Evolutionary conservation across 2,888 invertebrate genomes (phyloP).

Genomic region (Sipunculus nudus): DNA sequence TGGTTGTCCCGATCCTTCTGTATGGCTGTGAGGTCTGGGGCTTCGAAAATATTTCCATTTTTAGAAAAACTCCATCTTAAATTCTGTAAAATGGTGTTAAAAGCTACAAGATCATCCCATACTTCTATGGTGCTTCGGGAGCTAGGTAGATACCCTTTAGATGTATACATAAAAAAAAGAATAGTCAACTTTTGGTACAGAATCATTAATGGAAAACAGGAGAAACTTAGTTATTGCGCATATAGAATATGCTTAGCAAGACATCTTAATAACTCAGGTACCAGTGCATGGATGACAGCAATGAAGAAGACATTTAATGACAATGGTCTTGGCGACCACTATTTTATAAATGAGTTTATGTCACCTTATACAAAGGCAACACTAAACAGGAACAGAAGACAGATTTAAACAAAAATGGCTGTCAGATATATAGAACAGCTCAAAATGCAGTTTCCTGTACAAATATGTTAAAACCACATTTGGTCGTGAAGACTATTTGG

Average conservation of each 20-base stretch:
- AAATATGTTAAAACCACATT: neutral
- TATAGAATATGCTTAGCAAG: neutral
- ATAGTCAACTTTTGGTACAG: neutral
- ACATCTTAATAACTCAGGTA: neutral
- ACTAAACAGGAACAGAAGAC: too few species aligned
- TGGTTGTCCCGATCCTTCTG: neutral
- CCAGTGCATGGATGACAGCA: neutral
- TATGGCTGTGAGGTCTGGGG: conserved; percentile 9
- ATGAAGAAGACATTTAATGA: neutral
- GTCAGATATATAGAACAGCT: neutral
- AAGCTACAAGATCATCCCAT: neutral
- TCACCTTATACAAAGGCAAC: too few species aligned
- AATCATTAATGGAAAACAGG: neutral
- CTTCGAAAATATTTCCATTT: too few species aligned
- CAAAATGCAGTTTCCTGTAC: neutral
- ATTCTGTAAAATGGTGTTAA: neutral
- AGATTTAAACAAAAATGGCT: neutral
- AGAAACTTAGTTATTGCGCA: neutral
- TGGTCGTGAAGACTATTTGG: neutral
- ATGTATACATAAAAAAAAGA: neutral
- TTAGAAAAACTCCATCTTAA: neutral
- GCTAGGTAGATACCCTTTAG: neutral
- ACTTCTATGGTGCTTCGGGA: conserved; percentile 5
- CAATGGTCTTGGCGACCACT: conserved; percentile 4
- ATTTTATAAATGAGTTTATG: too few species aligned